Evolutionary conservation across 2,113 vertebrate species (phyloP), one percentile per base, ranked within the genome.

Genomic region (Calidris pygmaea): DNA sequence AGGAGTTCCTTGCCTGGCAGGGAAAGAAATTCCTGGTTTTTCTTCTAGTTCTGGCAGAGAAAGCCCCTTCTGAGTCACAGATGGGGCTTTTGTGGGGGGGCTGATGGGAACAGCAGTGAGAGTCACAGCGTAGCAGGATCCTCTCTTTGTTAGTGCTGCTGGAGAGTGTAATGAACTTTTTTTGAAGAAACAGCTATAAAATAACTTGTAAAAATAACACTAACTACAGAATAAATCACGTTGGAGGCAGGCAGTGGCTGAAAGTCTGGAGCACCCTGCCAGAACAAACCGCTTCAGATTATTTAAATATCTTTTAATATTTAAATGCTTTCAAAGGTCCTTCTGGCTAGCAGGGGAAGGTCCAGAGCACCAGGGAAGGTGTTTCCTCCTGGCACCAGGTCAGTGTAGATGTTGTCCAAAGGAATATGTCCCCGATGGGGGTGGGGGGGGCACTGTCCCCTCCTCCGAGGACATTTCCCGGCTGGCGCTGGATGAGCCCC

Each of bases 391-490:
- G 62, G 23, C 21, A 1, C 19, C 12, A 1, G 24, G 18, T 19
- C 30, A 7, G 13, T 6, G 43, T 16, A 32, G 77, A 4, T 22
- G n/a, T n/a, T 29, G n/a, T 52, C 58, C 37, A 39, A 37, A 12
- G 35, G 3, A 37, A 34, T 0, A 2, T 27, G 35, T 27, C 59
- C 59, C 74, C 21, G 22, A 3, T 2, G 17, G 20, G 20, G 6
- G 34, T 53, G 60, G 17, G 20, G 20, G 6, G 34, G 59, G 60
- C 63, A 26, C 22, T 4, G 58, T 62, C 66, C 47, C 62, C 41
- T 75, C 39, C 39, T 6, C 11, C 3, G 7, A 9, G 34, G 48
- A 24, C 12, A 5, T 6, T 5, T 47, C 41, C 47, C 1, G 0
- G 35, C 39, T 39, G 2, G 0, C 2, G n/a, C 32, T 20, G 67